phyloP scores from a whole-genome alignment of 2,113 vertebrate species.

The Zosterops lateralis region DNA sequence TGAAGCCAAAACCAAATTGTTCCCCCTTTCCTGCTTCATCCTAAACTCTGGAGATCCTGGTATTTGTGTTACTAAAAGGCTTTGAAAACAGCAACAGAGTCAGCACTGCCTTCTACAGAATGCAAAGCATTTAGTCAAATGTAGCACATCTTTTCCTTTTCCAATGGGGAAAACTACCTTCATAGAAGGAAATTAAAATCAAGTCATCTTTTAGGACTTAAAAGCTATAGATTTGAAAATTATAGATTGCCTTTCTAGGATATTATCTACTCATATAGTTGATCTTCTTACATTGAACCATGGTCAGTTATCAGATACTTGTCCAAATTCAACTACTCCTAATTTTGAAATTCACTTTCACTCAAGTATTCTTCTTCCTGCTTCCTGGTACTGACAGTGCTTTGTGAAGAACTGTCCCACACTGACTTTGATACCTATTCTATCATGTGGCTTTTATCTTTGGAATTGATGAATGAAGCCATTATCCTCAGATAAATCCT shows the following conservation, averaged over 20 bases:
- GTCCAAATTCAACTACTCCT: background rate
- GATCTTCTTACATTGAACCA: background rate
- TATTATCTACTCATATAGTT: background rate
- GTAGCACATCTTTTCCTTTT: background rate
- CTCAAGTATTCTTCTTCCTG: background rate
- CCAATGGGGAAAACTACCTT: background rate
- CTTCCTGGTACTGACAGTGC: background rate
- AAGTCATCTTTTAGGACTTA: background rate
- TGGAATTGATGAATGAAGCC: background rate
- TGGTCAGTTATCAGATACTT: background rate
- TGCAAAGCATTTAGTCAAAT: background rate
- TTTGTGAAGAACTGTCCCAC: background rate
- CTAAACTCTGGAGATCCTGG: background rate
- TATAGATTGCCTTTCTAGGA: background rate
- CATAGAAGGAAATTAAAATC: background rate
- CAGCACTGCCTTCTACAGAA: background rate
- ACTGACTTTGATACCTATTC: background rate
- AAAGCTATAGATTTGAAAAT: background rate
- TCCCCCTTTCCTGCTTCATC: accelerated
- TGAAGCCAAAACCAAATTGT: background rate
- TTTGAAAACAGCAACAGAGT: background rate
- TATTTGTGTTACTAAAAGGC: background rate
- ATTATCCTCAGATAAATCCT: background rate
- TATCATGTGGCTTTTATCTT: background rate
- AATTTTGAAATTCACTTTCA: background rate